Conservation (phyloP, 1,140 invertebrate genomes). For the Pygmarrhopalites habei region DNA sequence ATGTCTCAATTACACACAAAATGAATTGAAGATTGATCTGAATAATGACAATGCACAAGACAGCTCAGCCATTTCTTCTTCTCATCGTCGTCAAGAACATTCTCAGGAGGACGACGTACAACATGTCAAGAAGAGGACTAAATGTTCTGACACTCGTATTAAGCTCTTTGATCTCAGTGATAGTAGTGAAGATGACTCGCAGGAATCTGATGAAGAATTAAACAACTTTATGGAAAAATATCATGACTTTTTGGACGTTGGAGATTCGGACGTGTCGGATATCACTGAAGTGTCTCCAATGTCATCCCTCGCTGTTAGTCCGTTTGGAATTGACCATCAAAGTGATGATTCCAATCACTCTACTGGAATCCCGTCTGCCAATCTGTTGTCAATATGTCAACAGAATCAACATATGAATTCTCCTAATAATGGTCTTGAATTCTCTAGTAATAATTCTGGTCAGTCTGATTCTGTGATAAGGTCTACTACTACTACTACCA, state of each 20-base stretch:
- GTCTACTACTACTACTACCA: background rate
- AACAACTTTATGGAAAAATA: slow-evolving; percentile 21
- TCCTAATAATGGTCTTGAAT: background rate
- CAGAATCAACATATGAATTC: background rate
- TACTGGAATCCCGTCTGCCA: background rate
- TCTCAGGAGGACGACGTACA: background rate
- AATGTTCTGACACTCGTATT: background rate
- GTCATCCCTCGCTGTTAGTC: slow-evolving; percentile 14
- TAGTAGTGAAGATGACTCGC: slow-evolving; percentile 2
- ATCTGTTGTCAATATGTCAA: too few relatives aligned
- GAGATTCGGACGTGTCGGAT: slow-evolving; percentile 16
- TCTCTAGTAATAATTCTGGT: background rate
- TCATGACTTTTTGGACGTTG: slow-evolving; percentile 13
- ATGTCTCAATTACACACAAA: background rate
- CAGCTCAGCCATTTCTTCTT: background rate
- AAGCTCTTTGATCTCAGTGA: slow-evolving; percentile 11
- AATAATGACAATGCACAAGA: background rate
- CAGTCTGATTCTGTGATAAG: background rate
- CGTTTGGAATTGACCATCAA: background rate
- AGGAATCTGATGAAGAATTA: slow-evolving; percentile 16
- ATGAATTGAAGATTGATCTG: background rate
- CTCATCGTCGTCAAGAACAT: background rate
- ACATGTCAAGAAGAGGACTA: background rate
- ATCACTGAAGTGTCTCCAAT: slow-evolving; percentile 23
- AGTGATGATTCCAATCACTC: slow-evolving; percentile 7